phyloP scores from a whole-genome alignment of 2,113 vertebrate genomes.

The Siniperca knerii region DNA sequence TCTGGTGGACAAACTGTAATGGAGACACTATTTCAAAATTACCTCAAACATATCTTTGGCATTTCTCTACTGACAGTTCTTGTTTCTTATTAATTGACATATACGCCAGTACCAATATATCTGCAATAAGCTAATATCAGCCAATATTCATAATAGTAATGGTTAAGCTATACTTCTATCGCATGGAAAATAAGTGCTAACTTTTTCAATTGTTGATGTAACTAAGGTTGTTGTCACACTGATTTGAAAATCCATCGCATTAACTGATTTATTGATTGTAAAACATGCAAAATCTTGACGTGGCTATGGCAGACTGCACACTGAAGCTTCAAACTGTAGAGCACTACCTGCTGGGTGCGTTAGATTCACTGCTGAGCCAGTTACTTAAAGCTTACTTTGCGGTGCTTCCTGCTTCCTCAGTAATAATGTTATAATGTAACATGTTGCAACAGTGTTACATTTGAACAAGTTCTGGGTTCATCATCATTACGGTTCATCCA shows the following conservation, averaged over 20 bases:
- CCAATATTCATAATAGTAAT: neutral
- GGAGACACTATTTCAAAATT: neutral
- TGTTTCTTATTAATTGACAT: no score
- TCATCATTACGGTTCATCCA: neutral
- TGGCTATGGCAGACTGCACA: constrained; percentile 36
- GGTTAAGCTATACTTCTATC: neutral
- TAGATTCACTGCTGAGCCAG: constrained; percentile 5
- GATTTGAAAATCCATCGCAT: neutral
- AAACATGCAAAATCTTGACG: constrained; percentile 12
- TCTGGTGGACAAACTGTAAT: neutral
- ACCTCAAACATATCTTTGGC: neutral
- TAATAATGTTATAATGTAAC: constrained; percentile 18
- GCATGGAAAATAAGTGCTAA: neutral
- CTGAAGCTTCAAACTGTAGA: constrained; percentile 19
- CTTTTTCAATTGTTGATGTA: no score
- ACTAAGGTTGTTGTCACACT: neutral
- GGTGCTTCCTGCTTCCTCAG: constrained; percentile 16
- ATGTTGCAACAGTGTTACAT: constrained; percentile 12
- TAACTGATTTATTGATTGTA: neutral
- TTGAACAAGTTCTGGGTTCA: constrained; percentile 32
- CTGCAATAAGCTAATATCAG: neutral
- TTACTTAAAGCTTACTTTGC: constrained; percentile 29
- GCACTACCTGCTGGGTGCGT: constrained; percentile 20
- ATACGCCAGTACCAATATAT: neutral
- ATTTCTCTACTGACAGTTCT: neutral